Conservation (phyloP, 1,140 invertebrate genomes). For the Popillia japonica region DNA sequence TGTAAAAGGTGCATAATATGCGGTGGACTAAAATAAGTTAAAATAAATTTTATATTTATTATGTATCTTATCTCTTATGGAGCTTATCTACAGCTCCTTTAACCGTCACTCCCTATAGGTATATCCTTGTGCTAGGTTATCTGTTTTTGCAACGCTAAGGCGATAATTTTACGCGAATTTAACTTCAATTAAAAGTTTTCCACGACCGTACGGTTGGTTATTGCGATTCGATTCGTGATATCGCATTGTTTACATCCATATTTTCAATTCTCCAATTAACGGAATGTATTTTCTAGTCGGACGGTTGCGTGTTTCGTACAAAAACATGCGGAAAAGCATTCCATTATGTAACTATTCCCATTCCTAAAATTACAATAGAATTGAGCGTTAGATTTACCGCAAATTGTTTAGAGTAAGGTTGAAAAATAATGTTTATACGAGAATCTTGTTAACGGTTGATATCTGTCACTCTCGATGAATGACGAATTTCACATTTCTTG, state of each 20-base stretch:
- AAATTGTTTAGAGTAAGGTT: no score
- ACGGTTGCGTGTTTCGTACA: not conserved
- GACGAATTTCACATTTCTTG: no score
- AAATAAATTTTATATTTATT: not conserved
- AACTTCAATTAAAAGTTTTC: constrained; percentile 12
- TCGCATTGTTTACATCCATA: constrained; percentile 5
- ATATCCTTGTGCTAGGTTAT: not conserved
- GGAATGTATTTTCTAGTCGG: not conserved
- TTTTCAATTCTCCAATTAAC: constrained; percentile 11
- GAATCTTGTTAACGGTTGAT: no score
- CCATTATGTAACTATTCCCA: not conserved
- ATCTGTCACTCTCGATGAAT: no score
- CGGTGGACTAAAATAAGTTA: no score
- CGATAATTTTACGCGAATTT: constrained; percentile 7
- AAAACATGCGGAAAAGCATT: not conserved
- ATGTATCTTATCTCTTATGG: no score
- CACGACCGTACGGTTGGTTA: not conserved
- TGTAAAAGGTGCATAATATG: not conserved
- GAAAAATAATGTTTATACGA: no score
- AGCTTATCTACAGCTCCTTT: no score
- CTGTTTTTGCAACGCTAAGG: not conserved
- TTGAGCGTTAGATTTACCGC: not conserved
- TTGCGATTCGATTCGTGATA: not conserved
- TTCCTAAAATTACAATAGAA: not conserved
- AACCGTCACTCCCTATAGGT: not conserved